Evolutionary conservation across 2,888 invertebrate species (phyloP).

Genomic region (Villa cingulata): DNA sequence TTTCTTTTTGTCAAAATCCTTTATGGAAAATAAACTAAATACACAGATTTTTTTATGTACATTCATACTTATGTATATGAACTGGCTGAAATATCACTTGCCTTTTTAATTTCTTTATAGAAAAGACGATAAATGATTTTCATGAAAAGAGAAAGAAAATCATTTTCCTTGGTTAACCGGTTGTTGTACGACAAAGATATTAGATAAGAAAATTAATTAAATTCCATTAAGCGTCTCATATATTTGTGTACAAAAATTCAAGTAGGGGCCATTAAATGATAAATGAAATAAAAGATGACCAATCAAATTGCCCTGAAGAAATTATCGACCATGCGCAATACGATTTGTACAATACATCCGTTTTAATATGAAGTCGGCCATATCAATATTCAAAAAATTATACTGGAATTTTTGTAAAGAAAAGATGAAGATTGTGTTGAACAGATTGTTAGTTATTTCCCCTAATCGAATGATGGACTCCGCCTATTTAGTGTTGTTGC

Average conservation of each 20-base stretch:
- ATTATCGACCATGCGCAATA: conserved; percentile 2
- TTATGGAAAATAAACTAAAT: no score
- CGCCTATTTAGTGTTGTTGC: conserved; percentile 4
- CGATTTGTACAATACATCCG: neutral
- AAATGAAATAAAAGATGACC: neutral
- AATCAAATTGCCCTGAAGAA: conserved; percentile 1
- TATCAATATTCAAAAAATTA: neutral
- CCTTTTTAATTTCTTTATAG: neutral
- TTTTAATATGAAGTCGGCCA: neutral
- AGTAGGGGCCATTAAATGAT: neutral
- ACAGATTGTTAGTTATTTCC: neutral
- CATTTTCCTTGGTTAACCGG: neutral
- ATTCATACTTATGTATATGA: no score
- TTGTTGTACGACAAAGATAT: neutral
- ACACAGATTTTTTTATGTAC: no score
- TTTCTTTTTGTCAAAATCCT: no score
- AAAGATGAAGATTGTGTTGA: neutral
- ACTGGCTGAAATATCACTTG: neutral
- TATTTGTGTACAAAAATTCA: no score
- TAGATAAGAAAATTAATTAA: conserved; percentile 9
- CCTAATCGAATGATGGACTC: neutral
- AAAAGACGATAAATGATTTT: neutral
- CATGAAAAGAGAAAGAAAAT: conserved; percentile 1
- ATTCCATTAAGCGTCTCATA: conserved; percentile 6
- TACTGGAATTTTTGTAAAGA: no score